phyloP scores from a whole-genome alignment of 92 coral and sea anemone genomes.

The Pocillopora meandrina region DNA sequence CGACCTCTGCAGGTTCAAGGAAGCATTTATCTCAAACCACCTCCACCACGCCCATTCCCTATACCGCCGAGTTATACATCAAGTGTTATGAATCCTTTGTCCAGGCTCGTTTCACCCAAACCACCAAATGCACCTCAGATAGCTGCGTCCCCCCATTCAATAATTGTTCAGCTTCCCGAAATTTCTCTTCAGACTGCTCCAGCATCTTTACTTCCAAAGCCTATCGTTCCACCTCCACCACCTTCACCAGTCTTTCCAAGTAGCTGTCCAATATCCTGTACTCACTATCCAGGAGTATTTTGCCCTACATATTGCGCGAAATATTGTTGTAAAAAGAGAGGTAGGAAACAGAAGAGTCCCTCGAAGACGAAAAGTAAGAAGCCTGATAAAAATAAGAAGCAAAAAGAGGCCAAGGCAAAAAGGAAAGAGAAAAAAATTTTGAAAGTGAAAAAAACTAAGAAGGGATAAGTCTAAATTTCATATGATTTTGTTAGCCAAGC shows the following conservation, averaged over 20 bases:
- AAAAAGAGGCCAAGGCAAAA: neutral
- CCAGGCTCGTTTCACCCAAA: neutral
- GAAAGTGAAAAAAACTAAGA: constrained; percentile 22
- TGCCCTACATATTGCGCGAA: constrained; percentile 78
- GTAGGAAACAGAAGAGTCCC: neutral
- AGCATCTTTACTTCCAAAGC: neutral
- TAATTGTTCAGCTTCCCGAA: constrained; percentile 40
- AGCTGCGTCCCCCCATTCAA: constrained; percentile 19
- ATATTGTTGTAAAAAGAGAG: constrained; percentile 60
- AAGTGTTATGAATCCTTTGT: neutral
- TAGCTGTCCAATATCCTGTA: constrained; percentile 55
- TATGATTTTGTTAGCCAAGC: neutral
- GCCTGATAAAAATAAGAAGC: neutral
- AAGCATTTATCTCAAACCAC: constrained; percentile 28
- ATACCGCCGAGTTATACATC: constrained; percentile 8
- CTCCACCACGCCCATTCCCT: constrained; percentile 10
- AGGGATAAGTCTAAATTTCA: neutral
- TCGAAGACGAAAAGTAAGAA: neutral
- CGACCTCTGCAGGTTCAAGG: constrained; percentile 43
- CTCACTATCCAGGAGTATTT: constrained; percentile 37
- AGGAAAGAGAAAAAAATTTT: constrained; percentile 10
- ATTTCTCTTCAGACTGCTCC: constrained; percentile 27
- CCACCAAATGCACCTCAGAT: constrained; percentile 1
- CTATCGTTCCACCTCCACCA: neutral
- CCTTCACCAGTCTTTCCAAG: constrained; percentile 15